Evolutionary conservation across 2,113 vertebrate species (phyloP), one percentile per base, ranked within the genome.

Genomic region (Chamaetylas fuelleborni): DNA sequence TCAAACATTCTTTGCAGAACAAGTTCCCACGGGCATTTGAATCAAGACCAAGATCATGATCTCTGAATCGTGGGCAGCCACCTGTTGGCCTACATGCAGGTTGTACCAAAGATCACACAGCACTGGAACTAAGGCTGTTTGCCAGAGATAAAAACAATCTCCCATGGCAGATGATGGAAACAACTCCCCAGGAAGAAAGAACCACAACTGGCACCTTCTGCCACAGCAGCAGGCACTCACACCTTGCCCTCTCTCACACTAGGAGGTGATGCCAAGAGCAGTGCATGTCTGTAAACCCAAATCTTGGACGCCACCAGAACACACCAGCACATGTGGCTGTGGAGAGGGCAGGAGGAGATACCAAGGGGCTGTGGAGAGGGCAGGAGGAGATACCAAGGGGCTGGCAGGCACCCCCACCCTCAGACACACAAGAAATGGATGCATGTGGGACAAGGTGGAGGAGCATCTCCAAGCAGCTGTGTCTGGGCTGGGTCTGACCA

Each of bases 101-200:
- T 74, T 91, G 56, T 12, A 64, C 8, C 34, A 60, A 56, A 81
- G 83, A 84, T 78, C 80, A 93, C 64, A 83, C 9, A 53, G 40
- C 0, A 0, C 31, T 79, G 61, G 43, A 94, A 93, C 81, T 29
- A 78, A 62, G 34, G 40, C 36, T 89, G 56, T 81, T 95, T 86
- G 60, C 47, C 60, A 64, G 31, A 91, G 24, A 66, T 51, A 92
- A 92, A 96, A 95, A 88, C 33, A 84, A 56, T 20, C 33, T 88
- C 15, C 57, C 50, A 40, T 1, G 12, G 56, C 28, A 93, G 80
- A 54, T 0, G 1, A 34, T 66, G 88, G 71, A 93, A 88, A 58
- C 16, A 73, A 25, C 54, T 86, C 61, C 62, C 45, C 36, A 57
- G 38, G 69, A 86, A 70, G 47, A 4, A 24, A 81, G 69, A 90